phyloP scores from a whole-genome alignment of 2,888 invertebrate genomes.

The Tiphia femorata region DNA sequence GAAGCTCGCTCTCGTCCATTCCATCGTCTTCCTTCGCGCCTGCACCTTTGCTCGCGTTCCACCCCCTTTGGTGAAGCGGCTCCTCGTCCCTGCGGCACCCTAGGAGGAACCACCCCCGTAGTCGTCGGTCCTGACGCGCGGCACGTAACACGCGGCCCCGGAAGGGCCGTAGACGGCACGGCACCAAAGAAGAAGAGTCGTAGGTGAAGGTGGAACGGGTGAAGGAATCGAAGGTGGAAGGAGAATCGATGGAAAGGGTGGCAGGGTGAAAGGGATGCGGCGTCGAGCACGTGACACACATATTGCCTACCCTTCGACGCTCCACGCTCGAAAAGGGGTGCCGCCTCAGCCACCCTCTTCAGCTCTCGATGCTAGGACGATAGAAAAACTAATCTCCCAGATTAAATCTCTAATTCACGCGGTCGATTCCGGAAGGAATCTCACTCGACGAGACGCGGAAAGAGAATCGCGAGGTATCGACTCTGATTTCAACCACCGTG shows the following conservation, averaged over 20 bases:
- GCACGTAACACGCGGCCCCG: slow-evolving; percentile 35
- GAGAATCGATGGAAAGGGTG: not conserved
- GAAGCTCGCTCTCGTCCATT: no score
- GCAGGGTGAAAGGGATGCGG: slow-evolving; percentile 14
- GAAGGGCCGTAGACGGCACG: slow-evolving; percentile 18
- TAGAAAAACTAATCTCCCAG: slow-evolving; percentile 42
- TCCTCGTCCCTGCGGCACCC: slow-evolving; percentile 18
- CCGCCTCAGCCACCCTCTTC: slow-evolving; percentile 5
- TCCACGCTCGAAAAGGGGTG: slow-evolving; percentile 6
- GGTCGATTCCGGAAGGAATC: no score
- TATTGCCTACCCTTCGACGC: slow-evolving; percentile 50
- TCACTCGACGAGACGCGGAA: no score
- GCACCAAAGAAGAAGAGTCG: slow-evolving; percentile 15
- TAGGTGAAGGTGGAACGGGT: slow-evolving; percentile 8
- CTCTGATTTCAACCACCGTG: no score
- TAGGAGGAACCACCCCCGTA: slow-evolving; percentile 15
- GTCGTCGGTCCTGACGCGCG: slow-evolving; percentile 30
- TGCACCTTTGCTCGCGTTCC: no score
- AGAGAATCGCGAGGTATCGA: not conserved
- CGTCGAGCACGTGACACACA: slow-evolving; percentile 56
- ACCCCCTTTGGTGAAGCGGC: no score
- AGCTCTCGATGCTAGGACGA: slow-evolving; percentile 22
- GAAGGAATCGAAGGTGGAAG: slow-evolving; percentile 4
- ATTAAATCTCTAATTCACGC: slow-evolving; percentile 43
- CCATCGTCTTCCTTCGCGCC: no score